phyloP scores from a whole-genome alignment of 30 jellyfish, hydroid and myxozoan genomes.

The Pseudorhiza aurosa region DNA sequence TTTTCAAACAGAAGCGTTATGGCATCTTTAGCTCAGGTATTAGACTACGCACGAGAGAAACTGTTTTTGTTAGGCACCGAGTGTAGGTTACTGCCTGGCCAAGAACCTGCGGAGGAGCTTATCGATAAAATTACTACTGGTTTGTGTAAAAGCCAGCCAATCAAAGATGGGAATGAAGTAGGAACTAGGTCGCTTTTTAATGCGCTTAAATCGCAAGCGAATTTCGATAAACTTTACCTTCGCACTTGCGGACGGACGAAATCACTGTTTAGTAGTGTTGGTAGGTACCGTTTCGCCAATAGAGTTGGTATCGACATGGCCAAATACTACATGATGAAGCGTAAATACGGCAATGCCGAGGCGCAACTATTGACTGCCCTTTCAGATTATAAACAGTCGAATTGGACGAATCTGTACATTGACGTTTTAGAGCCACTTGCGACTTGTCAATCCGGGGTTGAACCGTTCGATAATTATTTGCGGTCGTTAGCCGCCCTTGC shows the following conservation, averaged over 20 bases:
- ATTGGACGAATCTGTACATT: constrained; percentile 75
- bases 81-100: constrained; percentile 68
- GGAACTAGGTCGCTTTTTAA: constrained; percentile 24
- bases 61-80: constrained; percentile 64
- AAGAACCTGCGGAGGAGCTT: constrained; percentile 8
- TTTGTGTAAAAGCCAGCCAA: constrained; percentile 36
- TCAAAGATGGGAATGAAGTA: constrained; percentile 26
- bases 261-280: constrained; percentile 25
- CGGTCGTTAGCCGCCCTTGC: constrained; percentile 75
- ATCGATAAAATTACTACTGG: constrained; percentile 26
- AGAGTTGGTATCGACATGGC: constrained; percentile 77
- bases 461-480: constrained; percentile 65
- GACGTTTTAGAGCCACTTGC: constrained; percentile 90
- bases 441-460: constrained; percentile 47
- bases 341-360: constrained; percentile 69
- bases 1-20: constrained; percentile 35
- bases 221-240: constrained; percentile 70
- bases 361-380: constrained; percentile 59
- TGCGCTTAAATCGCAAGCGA: constrained; percentile 53
- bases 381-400: constrained; percentile 46
- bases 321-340: constrained; percentile 61
- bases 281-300: constrained; percentile 68
- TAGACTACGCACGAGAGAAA: constrained; percentile 79
- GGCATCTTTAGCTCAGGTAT: constrained; percentile 69
- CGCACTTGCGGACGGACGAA: constrained; percentile 42